Evolutionary conservation across 2,113 vertebrate genomes (phyloP), one percentile per base, ranked within the genome.

Genomic region (Podocnemis expansa): DNA sequence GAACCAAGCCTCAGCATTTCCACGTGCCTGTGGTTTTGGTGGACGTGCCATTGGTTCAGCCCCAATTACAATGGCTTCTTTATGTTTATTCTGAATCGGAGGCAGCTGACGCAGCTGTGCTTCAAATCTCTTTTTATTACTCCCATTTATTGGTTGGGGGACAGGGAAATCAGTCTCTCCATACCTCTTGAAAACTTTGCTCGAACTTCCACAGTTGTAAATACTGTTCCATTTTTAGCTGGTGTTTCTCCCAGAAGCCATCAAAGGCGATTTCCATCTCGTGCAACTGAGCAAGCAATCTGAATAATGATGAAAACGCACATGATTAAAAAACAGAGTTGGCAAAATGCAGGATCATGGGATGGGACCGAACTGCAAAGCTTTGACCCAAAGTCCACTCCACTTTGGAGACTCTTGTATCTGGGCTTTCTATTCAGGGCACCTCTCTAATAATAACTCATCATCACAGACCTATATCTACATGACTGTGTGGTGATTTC

Each of bases 251-350:
- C 98, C 99, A 99, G 98, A 99, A 99, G 93, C 99, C 99, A 56
- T 99, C 99, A 90, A 99, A 99, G 86, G 99, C 99, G 7, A 96
- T 98, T 97, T 99, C 99, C 99, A 99, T 99, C 95, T 99, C 99
- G 87, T 93, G 98, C 88, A 99, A 98, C 97, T 99, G 99, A 55
- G 98, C 97, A 8, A 99, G 98, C 80, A 99, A 98, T 97, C 99
- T 99, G 76, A 67, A 94, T 10, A 93, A 96, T 27, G 91, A 41
- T 96, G 85, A 82, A 54, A 94, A 94, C 58, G 29, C 78, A 93
- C 13, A 88, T 1, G 34, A 84, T 80, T 38, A 78, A 94, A 86
- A 73, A 34, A 93, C 80, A 10, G 24, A 92, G 5, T 55, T 58
- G 78, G 45, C 55, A 81, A 47, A 87, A 27, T 0, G 78, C 47